Base-by-base conservation (phyloP, 2,113 vertebrate genomes). In the Alethe castanea region DNA sequence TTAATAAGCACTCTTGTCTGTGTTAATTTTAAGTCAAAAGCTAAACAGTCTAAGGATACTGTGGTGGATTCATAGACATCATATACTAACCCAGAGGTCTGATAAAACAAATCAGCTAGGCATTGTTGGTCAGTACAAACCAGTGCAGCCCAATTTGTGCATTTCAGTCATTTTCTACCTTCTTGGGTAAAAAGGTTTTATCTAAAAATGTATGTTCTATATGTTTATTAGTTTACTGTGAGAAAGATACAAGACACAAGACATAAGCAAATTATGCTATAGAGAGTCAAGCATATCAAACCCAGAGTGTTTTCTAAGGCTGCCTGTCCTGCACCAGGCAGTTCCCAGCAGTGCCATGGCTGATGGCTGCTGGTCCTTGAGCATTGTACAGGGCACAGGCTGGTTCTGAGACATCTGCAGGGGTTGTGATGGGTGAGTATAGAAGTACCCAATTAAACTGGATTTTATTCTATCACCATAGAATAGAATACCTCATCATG, bases 21-120 rank as follows among this genome's bases (percentile, higher is more conserved):
- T 29, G 65, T 56, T 90, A 90, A 90, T 92, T 95, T 92, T 86
- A 92, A 92, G 36, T 64, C 48, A 73, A 81, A 85, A 90, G 56
- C 66, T 70, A 74, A 96, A 36, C 60, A 70, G 70, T 26, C n/a
- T 87, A 36, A 71, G 74, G 66, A 47, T 82, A 28, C 18, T 10
- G 65, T 57, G 14, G 31, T 86, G 45, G n/a, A 38, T 88, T 78
- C 1, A 1, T 52, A 38, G 0, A 0, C 23, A 20, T 65, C 74
- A 69, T 54, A 29, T 5, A n/a, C 5, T 16, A 80, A 81, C 7
- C 12, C n/a, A 38, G 44, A 45, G 19, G 36, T 52, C 35, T 28
- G 2, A 2, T 72, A 38, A 86, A 89, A 67, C 19, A 61, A 60
- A 64, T 81, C 62, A 59, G 54, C 20, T 15, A 16, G 45, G 45